Evolutionary conservation across 1,140 invertebrate species (phyloP), one percentile per base, ranked within the genome.

Genomic region (Formica exsecta): DNA sequence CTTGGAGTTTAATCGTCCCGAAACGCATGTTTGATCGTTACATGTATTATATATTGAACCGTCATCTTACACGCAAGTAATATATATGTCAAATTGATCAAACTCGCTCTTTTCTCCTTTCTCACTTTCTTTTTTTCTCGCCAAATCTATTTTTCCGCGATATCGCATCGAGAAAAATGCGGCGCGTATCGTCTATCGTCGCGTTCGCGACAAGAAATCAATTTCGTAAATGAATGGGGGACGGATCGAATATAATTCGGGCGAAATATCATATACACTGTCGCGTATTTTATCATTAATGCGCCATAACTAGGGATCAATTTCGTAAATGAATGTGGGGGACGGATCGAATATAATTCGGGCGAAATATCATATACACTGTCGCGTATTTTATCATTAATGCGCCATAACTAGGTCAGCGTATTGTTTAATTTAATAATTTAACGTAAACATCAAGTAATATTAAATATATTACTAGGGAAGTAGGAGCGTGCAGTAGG

Each of bases 401-500:
- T 44, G 57, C 38, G 16, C 32, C 44, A 61, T 71, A 86, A 89
- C 85, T 36, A 59, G 81, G 83, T 75, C 70, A 83, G 16, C 54
- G 66, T 81, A 89, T 89, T 89, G 88, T 89, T 89, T 89, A 89
- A 89, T 89, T 89, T 89, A 89, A 89, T 89, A 89, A 89, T 89
- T 89, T 89, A 89, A 89, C 88, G 88, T 89, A 89, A 89, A 89
- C 86, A 89, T 89, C 87, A 89, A 89, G 87, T 89, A 89, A 89
- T 86, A 89, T 89, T 89, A 89, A 89, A 89, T 89, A 89, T 89
- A 59, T 89, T 89, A 89, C 88, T 89, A 89, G 88, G 88, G 48
- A 77, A 89, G 85, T 86, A 89, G 87, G 71, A 89, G 16, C 51
- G 74, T 32, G n/a, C 38, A 41, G 87, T 62, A 89, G 73, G 87